Conservation (phyloP, 2,113 vertebrate species). For the Sinocyclocheilus anophthalmus region DNA sequence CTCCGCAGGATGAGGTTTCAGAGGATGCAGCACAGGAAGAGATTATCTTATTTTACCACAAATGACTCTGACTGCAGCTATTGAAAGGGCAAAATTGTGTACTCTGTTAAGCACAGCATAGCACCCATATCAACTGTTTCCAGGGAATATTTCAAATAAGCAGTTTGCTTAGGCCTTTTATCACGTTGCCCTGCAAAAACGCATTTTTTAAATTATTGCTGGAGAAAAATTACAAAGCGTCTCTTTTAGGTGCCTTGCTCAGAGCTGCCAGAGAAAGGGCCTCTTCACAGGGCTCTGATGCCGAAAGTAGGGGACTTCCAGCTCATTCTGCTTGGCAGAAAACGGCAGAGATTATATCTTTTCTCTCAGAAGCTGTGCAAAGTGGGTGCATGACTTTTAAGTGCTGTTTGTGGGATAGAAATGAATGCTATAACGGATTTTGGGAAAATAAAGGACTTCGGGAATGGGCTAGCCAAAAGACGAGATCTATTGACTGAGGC, state of each 20-base stretch:
- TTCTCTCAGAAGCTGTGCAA: neutral
- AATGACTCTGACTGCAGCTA: constrained; percentile 6
- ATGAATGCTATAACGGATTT: constrained; percentile 30
- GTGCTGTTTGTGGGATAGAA: constrained; percentile 23
- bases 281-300: constrained; percentile 9
- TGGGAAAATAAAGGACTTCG: constrained; percentile 23
- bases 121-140: constrained; percentile 21
- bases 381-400: constrained; percentile 25
- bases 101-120: neutral
- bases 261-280: neutral
- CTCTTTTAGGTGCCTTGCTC: neutral
- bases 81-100: constrained; percentile 31
- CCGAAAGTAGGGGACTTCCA: constrained; percentile 5
- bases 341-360: constrained; percentile 36
- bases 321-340: constrained; percentile 28
- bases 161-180: constrained; percentile 21
- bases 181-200: constrained; percentile 22
- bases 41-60: constrained; percentile 30
- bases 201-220: neutral
- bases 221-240: constrained; percentile 24
- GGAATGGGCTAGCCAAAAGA: constrained; percentile 25
- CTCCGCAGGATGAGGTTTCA: neutral
- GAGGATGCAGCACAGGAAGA: constrained; percentile 1
- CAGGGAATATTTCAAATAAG: constrained; percentile 39
- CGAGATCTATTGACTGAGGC: constrained; percentile 34